Conservation (phyloP, 2,113 vertebrate genomes). For the Salvelinus namaycush region DNA sequence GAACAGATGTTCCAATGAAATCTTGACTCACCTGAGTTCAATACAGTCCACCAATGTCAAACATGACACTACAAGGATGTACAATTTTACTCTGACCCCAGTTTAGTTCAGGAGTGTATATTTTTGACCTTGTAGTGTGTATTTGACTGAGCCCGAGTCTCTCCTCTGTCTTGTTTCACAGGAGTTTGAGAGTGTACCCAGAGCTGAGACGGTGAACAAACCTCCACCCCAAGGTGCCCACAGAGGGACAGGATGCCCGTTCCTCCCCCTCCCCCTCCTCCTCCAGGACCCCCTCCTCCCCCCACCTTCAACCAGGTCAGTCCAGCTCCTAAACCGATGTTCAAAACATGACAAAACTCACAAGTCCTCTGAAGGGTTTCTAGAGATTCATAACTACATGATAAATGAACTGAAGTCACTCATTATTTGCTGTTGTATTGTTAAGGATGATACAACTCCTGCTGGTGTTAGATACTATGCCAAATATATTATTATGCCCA, state of each 20-base stretch:
- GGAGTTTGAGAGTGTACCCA: conserved; percentile 34
- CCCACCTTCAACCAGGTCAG: conserved; percentile 85
- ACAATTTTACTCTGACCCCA: neutral
- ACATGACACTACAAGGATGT: neutral
- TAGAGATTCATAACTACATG: neutral
- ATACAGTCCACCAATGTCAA: neutral
- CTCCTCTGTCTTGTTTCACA: conserved; percentile 18
- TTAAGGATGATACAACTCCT: too few relatives aligned
- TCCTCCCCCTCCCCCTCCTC: conserved; percentile 87
- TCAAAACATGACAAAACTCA: neutral
- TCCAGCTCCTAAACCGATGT: conserved; percentile 3
- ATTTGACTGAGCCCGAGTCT: neutral
- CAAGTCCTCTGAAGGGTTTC: neutral
- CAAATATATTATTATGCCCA: too few relatives aligned
- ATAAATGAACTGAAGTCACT: neutral
- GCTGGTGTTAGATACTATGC: too few relatives aligned
- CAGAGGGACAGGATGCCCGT: conserved; percentile 85
- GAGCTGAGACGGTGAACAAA: conserved; percentile 44
- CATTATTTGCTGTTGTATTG: too few relatives aligned
- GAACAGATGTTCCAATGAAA: neutral
- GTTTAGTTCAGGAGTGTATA: neutral
- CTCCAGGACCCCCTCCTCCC: conserved; percentile 86
- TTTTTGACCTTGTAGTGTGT: neutral
- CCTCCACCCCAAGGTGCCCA: conserved; percentile 71
- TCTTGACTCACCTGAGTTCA: neutral